Base-by-base conservation (phyloP, 2,888 invertebrate genomes). In the Amphimallon solstitiale region DNA sequence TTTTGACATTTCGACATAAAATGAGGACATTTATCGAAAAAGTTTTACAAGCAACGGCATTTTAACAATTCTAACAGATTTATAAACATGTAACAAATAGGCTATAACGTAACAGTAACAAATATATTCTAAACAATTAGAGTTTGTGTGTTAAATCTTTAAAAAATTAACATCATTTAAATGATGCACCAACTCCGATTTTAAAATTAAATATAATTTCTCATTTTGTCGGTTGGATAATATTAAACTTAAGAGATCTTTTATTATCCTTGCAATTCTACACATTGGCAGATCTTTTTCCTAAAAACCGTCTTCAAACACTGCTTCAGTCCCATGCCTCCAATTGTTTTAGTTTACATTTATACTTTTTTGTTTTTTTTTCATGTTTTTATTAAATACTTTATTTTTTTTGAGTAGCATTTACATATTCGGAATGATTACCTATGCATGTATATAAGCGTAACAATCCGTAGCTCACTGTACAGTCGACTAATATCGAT, bases 51-150 rank as follows among this genome's bases (percentile, higher is more conserved):
- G 40, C 15, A 62, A 65, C 68, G 77, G 76, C 77, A 77, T 76
- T 77, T 77, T 73, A 80, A 78, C 76, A 78, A 78, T 76, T 75
- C 75, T 77, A 81, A 81, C 81, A 81, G 76, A 29, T 29, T 77
- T 76, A 80, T 81, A 80, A 80, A 80, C 72, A 77, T 80, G 75
- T 80, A 81, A 80, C 80, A 80, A 77, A 80, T 77, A 78, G 77
- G 78, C 78, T 76, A 75, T 79, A 80, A 80, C 79, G 72, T 77
- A 51, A 15, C 15, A 17, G 77, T 76, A 73, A 72, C 72, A 72
- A 73, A 72, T 70, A 70, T 71, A 70, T 71, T 61, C 68, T 70
- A 69, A 69, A 69, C 68, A 69, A 69, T 67, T 51, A 23, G 46
- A 12, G 48, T 17, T 5, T 35, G 14, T 12, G 12, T 15, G 4